Base-by-base conservation (phyloP, 2,113 vertebrate species). In the Pardalotus punctatus region DNA sequence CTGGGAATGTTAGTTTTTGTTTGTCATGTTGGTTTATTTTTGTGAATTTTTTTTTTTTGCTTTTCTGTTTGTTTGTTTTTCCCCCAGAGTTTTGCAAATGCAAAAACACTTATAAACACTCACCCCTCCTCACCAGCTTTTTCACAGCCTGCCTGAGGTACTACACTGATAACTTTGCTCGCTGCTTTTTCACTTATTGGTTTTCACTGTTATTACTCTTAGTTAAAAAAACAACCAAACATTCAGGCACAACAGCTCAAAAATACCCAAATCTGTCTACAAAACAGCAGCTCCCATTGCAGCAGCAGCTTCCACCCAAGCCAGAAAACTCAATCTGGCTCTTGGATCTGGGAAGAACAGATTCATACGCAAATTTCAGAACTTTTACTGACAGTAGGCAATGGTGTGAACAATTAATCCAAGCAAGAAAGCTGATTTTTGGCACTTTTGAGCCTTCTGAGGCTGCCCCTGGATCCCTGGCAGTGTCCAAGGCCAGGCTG, bases 21-120 rank as follows among this genome's bases (percentile, higher is more conserved):
- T 54, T 42, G 35, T 40, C 0, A 3, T 28, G 70, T 47, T 62
- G 53, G 31, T 69, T 86, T 78, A 51, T 78, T 60, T 42, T n/a
- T 42, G n/a, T 31, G 16, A 6, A 16, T 16, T 43, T 43, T 43
- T 43, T 20, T 23, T 20, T 38, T 6, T 7, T 27, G 3, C 21
- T 12, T 33, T 53, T 88, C 47, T 56, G 31, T 65, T 78, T 79
- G 60, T 5, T 80, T 88, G 80, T 61, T 83, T 79, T 73, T 2
- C 35, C 54, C 54, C 65, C 25, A 85, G 86, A 64, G 58, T 82
- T 93, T 83, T 77, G 27, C 53, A 89, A 87, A 91, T 51, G 42
- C 57, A 76, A 31, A 90, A 58, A 40, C 64, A 29, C 40, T 33
- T 78, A 42, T 16, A 51, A 87, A 81, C 27, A 42, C 85, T 43